Base-by-base conservation (phyloP, 2,797 vertebrate species). In the Erpetoichthys calabaricus region DNA sequence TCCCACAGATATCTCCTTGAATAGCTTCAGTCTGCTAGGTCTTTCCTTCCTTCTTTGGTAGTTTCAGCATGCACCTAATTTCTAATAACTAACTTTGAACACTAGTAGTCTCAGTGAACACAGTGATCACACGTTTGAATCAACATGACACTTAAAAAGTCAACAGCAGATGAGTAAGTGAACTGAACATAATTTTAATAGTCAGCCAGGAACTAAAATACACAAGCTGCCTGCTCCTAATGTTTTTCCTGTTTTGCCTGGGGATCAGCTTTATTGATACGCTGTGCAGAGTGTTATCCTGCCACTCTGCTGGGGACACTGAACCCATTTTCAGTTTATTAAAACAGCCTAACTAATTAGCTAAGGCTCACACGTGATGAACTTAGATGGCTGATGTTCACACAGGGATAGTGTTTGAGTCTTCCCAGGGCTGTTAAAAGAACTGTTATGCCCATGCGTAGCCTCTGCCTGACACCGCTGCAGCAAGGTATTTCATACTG, bases 131-230 rank as follows among this genome's bases (percentile, higher is more conserved):
- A 60, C 59, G 67, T 67, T 68, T 67, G 67, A 65, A 71, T 56
- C 64, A 69, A 60, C 64, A 62, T 7, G 3, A 64, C 62, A 69
- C 64, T 65, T 64, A 64, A 65, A 43, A 59, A 55, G 57, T 25
- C 59, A 49, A 59, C 66, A n/a, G 25, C 55, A 62, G 55, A 66
- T 59, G 4, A 69, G 60, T 67, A 67, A 61, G 42, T 72, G 63
- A 73, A 65, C 62, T 60, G 56, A 59, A 69, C 67, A 56, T 60
- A 66, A 63, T 67, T 61, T 44, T 53, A 65, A 56, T 8, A 45
- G 56, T 65, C 45, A 64, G 61, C 64, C 46, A 49, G 65, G 54
- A 68, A 56, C 42, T 45, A 41, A 62, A 61, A 8, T 60, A 45
- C 44, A 1, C 45, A 55, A 66, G 10, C 42, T 7, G n/a, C 47